A percentile compares a stretch with the other conserved stretches of the same genome.
Conservation (phyloP, 1,140 invertebrate species). For the Drosophila willistoni region DNA sequence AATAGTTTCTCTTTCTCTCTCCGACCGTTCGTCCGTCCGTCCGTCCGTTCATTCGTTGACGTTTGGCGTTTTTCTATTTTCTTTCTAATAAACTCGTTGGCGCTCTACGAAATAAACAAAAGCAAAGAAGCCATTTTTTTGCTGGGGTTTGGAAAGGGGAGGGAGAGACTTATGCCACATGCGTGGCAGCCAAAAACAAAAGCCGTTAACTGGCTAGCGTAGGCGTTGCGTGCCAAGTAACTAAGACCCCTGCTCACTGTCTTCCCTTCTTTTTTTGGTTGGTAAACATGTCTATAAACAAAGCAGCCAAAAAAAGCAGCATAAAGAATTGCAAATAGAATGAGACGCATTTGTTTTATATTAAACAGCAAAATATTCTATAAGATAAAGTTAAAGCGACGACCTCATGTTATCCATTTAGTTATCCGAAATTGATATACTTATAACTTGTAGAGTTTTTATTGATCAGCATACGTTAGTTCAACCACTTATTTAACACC, state of each 20-base stretch:
- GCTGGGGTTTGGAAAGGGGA: neutral
- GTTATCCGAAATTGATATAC: too few species aligned
- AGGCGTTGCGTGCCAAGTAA: constrained; percentile 67
- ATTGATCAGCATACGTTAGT: too few species aligned
- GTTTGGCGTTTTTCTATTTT: constrained; percentile 58
- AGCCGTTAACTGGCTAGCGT: constrained; percentile 64
- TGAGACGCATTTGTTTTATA: neutral
- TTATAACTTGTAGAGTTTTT: too few species aligned
- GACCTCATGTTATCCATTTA: too few species aligned
- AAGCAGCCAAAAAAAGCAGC: constrained; percentile 17
- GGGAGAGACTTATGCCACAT: neutral
- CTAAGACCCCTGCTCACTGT: neutral
- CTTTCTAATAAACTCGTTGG: constrained; percentile 76
- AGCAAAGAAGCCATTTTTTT: constrained; percentile 49
- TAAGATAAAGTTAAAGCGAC: too few species aligned
- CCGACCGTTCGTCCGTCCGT: too few species aligned
- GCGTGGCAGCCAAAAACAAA: constrained; percentile 58
- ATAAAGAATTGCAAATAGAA: neutral
- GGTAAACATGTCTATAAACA: constrained; percentile 75
- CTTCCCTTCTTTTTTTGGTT: neutral
- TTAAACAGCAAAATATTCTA: too few species aligned
- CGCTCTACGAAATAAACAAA: constrained; percentile 70
- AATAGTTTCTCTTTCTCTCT: constrained; percentile 57
- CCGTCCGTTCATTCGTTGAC: neutral
- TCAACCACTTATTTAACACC: too few species aligned